A percentile compares a stretch with the other conserved stretches of the same genome.
These are phyloP conservation scores for Sebastes fasciatus DNA, from an alignment of 2,113 vertebrate genomes.

Conservation along the genomic window DNA sequence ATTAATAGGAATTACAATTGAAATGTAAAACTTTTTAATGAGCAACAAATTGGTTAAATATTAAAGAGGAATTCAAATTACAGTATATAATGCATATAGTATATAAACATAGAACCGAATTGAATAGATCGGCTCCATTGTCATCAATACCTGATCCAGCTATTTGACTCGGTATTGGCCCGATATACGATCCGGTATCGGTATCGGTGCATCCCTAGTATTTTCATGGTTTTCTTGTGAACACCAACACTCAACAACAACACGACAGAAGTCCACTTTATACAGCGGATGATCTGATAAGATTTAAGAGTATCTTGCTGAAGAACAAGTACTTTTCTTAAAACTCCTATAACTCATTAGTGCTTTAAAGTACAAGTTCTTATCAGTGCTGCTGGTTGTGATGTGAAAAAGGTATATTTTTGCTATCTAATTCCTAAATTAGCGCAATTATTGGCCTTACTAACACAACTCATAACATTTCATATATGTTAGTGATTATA, in stretches of 20 bases:
- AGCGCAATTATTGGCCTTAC: not conserved
- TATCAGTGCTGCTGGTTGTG: not conserved
- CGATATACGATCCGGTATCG: too few relatives aligned
- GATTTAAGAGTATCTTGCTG: constrained; percentile 11
- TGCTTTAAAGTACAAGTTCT: not conserved
- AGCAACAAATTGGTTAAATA: too few relatives aligned
- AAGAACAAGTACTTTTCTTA: not conserved
- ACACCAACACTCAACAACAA: not conserved
- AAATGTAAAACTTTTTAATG: too few relatives aligned
- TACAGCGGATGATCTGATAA: not conserved
- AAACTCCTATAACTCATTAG: not conserved
- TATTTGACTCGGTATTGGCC: too few relatives aligned
- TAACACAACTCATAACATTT: not conserved
- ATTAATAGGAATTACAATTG: too few relatives aligned
- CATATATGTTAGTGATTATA: not conserved
- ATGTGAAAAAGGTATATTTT: not conserved
- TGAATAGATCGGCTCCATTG: too few relatives aligned
- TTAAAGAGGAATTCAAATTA: too few relatives aligned
- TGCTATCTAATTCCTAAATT: not conserved
- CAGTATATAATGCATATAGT: too few relatives aligned
- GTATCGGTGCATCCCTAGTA: not conserved
- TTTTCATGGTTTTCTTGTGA: not conserved
- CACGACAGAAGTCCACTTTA: not conserved
- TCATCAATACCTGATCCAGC: too few relatives aligned
- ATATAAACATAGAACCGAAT: too few relatives aligned